Conservation (phyloP, 1,140 invertebrate genomes). For the Drosophila persimilis region DNA sequence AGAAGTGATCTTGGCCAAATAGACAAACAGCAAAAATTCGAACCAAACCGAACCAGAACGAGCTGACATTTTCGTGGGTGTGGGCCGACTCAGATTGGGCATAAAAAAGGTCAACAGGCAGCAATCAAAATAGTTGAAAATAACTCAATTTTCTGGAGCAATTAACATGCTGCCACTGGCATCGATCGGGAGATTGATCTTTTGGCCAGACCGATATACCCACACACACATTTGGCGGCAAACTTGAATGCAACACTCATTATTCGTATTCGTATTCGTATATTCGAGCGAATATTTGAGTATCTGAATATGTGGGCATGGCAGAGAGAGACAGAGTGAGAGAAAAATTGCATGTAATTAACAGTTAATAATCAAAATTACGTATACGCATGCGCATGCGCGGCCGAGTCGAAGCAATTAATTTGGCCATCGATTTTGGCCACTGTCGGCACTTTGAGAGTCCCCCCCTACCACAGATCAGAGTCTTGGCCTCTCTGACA, state of each 20-base stretch:
- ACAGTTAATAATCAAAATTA: conserved; percentile 73
- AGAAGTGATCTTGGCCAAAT: conserved; percentile 68
- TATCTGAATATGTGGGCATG: conserved; percentile 27
- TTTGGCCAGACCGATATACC: conserved; percentile 24
- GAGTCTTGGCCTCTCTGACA: conserved; percentile 59
- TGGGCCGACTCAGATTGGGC: conserved; percentile 34
- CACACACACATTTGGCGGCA: conserved; percentile 67
- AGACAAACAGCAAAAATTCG: background rate
- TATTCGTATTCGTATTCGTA: conserved; percentile 13
- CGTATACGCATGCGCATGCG: conserved; percentile 73
- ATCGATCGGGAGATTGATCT: conserved; percentile 10
- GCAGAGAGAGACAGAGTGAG: background rate
- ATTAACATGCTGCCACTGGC: conserved; percentile 66
- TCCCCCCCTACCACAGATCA: too few relatives aligned
- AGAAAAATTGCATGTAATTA: conserved; percentile 71
- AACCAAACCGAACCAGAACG: conserved; percentile 20
- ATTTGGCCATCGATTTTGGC: conserved; percentile 67
- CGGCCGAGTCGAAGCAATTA: conserved; percentile 63
- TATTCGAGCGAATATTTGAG: too few relatives aligned
- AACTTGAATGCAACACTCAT: conserved; percentile 44
- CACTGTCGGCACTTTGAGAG: conserved; percentile 32
- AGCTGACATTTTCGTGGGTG: conserved; percentile 70
- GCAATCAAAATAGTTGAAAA: conserved; percentile 78
- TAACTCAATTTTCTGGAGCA: conserved; percentile 79
- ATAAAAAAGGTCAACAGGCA: conserved; percentile 72